These are phyloP conservation scores for Phengaris alcon DNA, from an alignment of 2,888 invertebrate genomes.

Conservation along the genomic window DNA sequence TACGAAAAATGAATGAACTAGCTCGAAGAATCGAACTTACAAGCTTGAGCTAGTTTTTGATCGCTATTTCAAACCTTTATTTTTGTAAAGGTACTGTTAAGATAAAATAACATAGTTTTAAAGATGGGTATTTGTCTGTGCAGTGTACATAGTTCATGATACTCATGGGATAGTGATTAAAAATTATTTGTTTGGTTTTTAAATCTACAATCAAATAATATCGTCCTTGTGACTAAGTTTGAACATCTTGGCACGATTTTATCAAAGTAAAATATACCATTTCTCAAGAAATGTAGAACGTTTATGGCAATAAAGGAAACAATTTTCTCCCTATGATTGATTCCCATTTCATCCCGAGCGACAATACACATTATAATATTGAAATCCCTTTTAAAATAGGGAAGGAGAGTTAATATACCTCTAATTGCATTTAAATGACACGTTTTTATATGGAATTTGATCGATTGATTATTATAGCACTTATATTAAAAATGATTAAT, in stretches of 20 bases:
- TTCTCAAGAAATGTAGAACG: conserved; percentile 8
- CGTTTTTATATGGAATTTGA: too few species aligned
- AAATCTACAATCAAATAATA: background rate
- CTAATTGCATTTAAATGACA: conserved; percentile 28
- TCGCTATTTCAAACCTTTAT: too few species aligned
- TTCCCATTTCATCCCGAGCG: conserved; percentile 8
- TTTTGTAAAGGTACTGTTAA: too few species aligned
- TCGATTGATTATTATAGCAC: background rate
- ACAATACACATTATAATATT: conserved; percentile 25
- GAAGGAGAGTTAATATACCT: background rate
- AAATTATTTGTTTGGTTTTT: background rate
- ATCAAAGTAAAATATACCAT: background rate
- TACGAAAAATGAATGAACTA: too few species aligned
- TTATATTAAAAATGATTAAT: background rate
- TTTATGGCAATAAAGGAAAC: conserved; percentile 18
- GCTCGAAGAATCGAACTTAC: too few species aligned
- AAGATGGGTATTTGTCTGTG: too few species aligned
- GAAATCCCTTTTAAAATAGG: conserved; percentile 23
- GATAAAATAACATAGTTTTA: too few species aligned
- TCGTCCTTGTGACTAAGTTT: background rate
- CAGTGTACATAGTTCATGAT: too few species aligned
- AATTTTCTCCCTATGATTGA: conserved; percentile 26
- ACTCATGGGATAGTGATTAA: too few species aligned
- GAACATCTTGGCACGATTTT: background rate
- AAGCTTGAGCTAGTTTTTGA: too few species aligned